These are phyloP conservation scores for Ganaspis sp. DNA, from an alignment of 1,140 invertebrate species.

Conservation along the genomic window DNA sequence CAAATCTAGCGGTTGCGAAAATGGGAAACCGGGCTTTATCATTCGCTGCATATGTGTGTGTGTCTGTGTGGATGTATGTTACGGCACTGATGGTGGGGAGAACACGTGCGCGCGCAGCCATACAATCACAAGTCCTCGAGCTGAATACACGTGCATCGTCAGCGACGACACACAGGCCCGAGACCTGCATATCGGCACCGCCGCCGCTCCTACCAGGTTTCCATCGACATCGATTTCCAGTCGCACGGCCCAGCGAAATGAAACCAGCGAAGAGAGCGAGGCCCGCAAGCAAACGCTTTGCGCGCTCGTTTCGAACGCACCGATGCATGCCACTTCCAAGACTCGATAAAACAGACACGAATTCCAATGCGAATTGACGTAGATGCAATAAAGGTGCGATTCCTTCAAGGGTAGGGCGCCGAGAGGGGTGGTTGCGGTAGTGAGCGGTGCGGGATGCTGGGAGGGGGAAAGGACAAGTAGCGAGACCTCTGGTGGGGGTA, in stretches of 20 bases:
- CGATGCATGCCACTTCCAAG: slow-evolving; percentile 48
- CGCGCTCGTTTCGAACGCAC: slow-evolving; percentile 49
- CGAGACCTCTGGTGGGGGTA: slow-evolving; percentile 46
- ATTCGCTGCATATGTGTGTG: slow-evolving; percentile 40
- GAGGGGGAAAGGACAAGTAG: slow-evolving; percentile 48
- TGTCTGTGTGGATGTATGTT: slow-evolving; percentile 33
- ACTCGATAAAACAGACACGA: slow-evolving; percentile 35
- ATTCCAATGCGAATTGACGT: slow-evolving; percentile 56
- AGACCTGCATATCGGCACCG: slow-evolving; percentile 38
- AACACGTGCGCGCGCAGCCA: slow-evolving; percentile 48
- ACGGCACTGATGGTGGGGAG: slow-evolving; percentile 28
- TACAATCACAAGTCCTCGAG: slow-evolving; percentile 48
- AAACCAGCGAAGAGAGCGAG: slow-evolving; percentile 56
- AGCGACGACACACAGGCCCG: slow-evolving; percentile 31
- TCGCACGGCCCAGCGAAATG: slow-evolving; percentile 67
- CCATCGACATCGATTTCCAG: slow-evolving; percentile 72
- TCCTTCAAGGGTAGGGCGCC: slow-evolving; percentile 37
- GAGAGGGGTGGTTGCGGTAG: slow-evolving; percentile 33
- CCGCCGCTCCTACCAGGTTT: slow-evolving; percentile 63
- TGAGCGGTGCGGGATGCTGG: slow-evolving; percentile 30
- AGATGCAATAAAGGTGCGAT: slow-evolving; percentile 58
- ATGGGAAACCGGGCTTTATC: slow-evolving; percentile 42
- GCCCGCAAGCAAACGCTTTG: slow-evolving; percentile 30
- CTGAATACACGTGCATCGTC: slow-evolving; percentile 36
- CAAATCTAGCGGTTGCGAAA: slow-evolving; percentile 20